phyloP scores from a whole-genome alignment of 2,113 vertebrate species.

The Sialia sialis region DNA sequence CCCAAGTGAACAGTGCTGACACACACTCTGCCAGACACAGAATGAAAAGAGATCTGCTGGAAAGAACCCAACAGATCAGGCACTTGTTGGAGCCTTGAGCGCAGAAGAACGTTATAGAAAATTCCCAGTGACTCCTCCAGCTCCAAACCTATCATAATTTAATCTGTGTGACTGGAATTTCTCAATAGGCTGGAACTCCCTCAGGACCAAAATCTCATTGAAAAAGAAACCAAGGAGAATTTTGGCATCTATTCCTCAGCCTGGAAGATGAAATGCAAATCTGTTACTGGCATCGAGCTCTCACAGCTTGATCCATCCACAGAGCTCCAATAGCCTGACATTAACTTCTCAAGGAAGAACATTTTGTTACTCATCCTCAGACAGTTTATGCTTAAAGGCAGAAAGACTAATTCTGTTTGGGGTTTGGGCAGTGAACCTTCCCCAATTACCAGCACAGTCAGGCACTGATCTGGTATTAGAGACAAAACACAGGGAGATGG shows the following conservation, averaged over 20 bases:
- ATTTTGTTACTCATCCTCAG: constrained; percentile 31
- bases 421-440: background rate
- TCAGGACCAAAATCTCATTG: constrained; percentile 21
- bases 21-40: fast-evolving
- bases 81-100: background rate
- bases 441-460: background rate
- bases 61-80: background rate
- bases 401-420: background rate
- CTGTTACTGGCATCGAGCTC: constrained; percentile 27
- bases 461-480: background rate
- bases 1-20: background rate
- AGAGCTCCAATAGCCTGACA: constrained; percentile 29
- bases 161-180: background rate
- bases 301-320: constrained; percentile 44
- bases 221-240: constrained; percentile 32
- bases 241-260: constrained; percentile 2
- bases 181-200: constrained; percentile 18
- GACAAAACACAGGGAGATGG: background rate
- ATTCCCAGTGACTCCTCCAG: constrained; percentile 1
- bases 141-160: background rate
- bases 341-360: constrained; percentile 51
- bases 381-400: constrained; percentile 1
- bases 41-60: background rate
- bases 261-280: constrained; percentile 51
- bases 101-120: background rate